Evolutionary conservation across 1,140 invertebrate species (phyloP), one percentile per base, ranked within the genome.

Genomic region (Heliconius congener): DNA sequence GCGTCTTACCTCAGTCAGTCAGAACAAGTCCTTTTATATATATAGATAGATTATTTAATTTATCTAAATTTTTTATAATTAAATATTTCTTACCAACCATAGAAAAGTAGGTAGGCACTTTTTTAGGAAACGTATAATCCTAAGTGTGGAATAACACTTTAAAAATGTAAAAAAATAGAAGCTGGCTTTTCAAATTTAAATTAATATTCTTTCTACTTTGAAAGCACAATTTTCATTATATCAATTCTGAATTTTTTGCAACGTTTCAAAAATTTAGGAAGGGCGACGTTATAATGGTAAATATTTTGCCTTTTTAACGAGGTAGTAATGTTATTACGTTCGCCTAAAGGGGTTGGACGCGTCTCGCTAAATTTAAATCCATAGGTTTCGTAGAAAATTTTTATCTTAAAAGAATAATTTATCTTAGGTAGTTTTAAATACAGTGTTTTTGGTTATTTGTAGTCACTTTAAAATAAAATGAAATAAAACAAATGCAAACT

Each of bases 231-330:
- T 66, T 66, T 66, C 27, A 27, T 66, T 66, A 66, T 30, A 66
- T 66, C n/a, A 66, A 30, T 66, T 30, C 60, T 3, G 60, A 30
- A 66, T 66, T 66, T 66, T 66, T 66, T 30, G 60, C 60, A 66
- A 16, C 60, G 60, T 66, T 66, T 30, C 23, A 66, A 66, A 66
- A 66, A 66, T 66, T 66, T 66, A 11, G 60, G 60, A 3, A 66
- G 27, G 13, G 27, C 60, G 60, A 66, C 30, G 16, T 66, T 66
- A 16, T 60, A 60, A 60, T 66, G 60, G 60, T 66, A 66, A 66
- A 66, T 66, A 66, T 66, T 66, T 30, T 66, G 23, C 27, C 60
- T 66, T 66, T 66, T 66, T 66, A 66, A 66, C 60, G 27, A 66
- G 27, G 60, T 66, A 66, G 11, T 66, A 66, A 66, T 30, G 30